These are phyloP conservation scores for Solenodon paradoxus DNA, from an alignment of 2,113 vertebrate species.

Conservation along the genomic window DNA sequence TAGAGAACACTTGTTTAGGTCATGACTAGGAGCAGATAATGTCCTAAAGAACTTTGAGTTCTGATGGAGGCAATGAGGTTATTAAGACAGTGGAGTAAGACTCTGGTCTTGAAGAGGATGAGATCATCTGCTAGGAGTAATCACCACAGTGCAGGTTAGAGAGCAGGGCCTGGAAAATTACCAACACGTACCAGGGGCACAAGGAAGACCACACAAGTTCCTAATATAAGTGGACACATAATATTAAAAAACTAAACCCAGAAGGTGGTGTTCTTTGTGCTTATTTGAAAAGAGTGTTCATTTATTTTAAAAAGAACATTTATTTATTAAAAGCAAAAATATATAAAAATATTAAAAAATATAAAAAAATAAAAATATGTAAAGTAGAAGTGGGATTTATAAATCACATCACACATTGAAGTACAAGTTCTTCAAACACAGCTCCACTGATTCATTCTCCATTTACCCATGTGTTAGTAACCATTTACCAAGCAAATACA, in stretches of 20 bases:
- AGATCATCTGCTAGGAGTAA: neutral
- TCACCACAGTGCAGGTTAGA: neutral
- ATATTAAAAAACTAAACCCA: too few species aligned
- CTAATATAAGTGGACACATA: too few species aligned
- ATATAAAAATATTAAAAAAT: too few species aligned
- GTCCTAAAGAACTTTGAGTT: neutral
- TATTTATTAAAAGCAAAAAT: neutral
- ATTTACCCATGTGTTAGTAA: neutral
- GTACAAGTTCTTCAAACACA: neutral
- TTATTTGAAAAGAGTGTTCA: neutral
- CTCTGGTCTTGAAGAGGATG: neutral
- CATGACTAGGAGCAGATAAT: neutral
- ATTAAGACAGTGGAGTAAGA: neutral
- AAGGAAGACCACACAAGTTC: fast-evolving
- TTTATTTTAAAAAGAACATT: neutral
- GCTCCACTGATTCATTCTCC: neutral
- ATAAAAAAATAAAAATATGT: too few species aligned
- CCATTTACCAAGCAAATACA: neutral
- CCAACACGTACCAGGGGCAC: neutral
- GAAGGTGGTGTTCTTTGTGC: neutral
- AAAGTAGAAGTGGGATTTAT: neutral
- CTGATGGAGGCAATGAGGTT: neutral
- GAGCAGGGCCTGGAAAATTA: neutral
- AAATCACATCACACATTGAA: neutral
- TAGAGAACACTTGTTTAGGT: neutral